Conservation (phyloP, 2,888 invertebrate genomes). For the Cepaea hortensis region DNA sequence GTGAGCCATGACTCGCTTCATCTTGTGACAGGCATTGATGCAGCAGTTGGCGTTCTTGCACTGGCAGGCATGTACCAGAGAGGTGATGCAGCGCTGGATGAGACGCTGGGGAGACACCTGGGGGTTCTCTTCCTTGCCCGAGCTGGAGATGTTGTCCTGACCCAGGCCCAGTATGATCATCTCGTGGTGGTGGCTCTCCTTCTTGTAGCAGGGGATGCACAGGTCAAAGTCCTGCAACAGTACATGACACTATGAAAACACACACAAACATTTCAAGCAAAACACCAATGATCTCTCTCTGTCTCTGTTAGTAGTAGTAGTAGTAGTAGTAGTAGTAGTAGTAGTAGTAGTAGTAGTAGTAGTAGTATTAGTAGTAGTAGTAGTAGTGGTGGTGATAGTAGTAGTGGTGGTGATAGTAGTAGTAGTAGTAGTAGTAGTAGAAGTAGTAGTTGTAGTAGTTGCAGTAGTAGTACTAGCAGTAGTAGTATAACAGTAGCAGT, state of each 20-base stretch:
- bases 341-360: no score
- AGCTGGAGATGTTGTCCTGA: slow-evolving; percentile 88
- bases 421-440: no score
- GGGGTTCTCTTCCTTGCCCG: slow-evolving; percentile 88
- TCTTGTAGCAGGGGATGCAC: slow-evolving; percentile 95
- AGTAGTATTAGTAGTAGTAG: no score
- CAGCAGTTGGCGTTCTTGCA: slow-evolving; percentile 99
- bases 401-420: no score
- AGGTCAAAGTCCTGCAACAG: slow-evolving; percentile 91
- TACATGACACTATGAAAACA: background rate
- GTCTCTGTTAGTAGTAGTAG: no score
- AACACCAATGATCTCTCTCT: background rate
- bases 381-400: no score
- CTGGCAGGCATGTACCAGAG: slow-evolving; percentile 96
- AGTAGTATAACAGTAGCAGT: no score
- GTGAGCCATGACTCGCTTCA: slow-evolving; percentile 99
- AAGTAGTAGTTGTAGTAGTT: no score
- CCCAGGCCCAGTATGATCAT: slow-evolving; percentile 98
- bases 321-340: no score
- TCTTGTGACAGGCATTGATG: slow-evolving; percentile 97
- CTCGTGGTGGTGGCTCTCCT: slow-evolving; percentile 95
- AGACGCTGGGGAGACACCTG: slow-evolving; percentile 90
- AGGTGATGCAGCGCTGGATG: slow-evolving; percentile 94
- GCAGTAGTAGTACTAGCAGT: no score
- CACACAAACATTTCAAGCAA: background rate